Conservation (phyloP, 1,140 invertebrate genomes). For the Drosophila simulans region DNA sequence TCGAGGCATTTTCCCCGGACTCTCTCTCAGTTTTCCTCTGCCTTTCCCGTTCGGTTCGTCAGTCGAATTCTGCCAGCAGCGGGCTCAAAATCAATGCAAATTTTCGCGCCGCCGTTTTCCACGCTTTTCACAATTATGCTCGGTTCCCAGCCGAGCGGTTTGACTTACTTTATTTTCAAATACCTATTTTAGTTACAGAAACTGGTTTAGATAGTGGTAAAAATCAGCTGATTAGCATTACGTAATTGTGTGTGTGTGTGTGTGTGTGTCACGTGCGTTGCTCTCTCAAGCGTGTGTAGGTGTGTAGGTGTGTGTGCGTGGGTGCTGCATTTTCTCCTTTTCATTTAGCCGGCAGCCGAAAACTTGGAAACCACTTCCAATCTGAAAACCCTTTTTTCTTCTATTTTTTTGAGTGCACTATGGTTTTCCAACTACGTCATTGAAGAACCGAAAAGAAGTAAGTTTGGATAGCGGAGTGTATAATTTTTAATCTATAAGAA, state of each 20-base stretch:
- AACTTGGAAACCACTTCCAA: background rate
- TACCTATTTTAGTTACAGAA: conserved; percentile 10
- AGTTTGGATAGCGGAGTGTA: too few relatives aligned
- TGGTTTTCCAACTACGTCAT: background rate
- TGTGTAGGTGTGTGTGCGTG: conserved; percentile 7
- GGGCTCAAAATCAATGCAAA: conserved; percentile 39
- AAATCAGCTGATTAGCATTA: conserved; percentile 51
- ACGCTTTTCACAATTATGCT: conserved; percentile 21
- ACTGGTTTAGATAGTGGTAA: conserved; percentile 12
- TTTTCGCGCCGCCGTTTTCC: conserved; percentile 35
- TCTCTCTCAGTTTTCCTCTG: conserved; percentile 14
- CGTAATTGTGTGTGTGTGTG: conserved; percentile 58
- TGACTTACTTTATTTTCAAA: conserved; percentile 2
- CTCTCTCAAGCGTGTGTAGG: conserved; percentile 5
- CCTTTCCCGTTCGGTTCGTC: conserved; percentile 14
- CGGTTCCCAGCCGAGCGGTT: conserved; percentile 7
- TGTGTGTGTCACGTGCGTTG: conserved; percentile 37
- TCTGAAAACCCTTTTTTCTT: background rate
- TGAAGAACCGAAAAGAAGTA: too few relatives aligned
- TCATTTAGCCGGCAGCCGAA: conserved; percentile 18
- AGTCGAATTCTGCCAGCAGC: conserved; percentile 37
- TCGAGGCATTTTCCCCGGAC: background rate
- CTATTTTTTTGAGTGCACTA: conserved; percentile 5
- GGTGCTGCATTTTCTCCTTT: conserved; percentile 20
- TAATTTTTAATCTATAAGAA: too few relatives aligned